These are phyloP conservation scores for Frankliniella intonsa DNA, from an alignment of 2,888 invertebrate species.

Conservation along the genomic window DNA sequence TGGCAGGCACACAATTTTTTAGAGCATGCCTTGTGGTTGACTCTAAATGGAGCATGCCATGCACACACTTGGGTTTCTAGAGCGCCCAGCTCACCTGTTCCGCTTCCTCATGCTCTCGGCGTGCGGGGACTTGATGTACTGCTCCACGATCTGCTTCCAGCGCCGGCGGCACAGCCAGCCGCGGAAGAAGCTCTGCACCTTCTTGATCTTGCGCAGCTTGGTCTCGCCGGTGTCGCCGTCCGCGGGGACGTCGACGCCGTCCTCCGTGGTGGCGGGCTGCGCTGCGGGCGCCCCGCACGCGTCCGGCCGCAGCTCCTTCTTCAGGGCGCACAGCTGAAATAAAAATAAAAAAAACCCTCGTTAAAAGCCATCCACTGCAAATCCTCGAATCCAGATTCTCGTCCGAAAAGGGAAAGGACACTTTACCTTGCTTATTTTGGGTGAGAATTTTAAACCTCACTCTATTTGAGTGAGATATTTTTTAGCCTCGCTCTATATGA, in stretches of 20 bases:
- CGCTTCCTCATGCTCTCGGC: conserved; percentile 90
- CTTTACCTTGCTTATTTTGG: no score
- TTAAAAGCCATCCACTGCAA: no score
- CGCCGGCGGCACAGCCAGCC: conserved; percentile 87
- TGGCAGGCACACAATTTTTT: no score
- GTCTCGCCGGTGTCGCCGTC: conserved; percentile 52
- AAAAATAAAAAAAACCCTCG: no score
- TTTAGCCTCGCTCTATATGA: no score
- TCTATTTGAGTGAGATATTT: no score
- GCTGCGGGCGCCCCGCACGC: conserved; percentile 37
- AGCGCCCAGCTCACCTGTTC: conserved; percentile 75
- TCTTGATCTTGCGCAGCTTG: conserved; percentile 79
- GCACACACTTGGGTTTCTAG: no score
- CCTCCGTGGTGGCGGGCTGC: conserved; percentile 34
- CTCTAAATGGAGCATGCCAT: no score
- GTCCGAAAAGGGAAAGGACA: no score
- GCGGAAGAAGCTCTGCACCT: conserved; percentile 85
- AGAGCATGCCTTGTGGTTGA: no score
- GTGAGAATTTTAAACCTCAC: no score
- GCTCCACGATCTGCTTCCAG: conserved; percentile 93
- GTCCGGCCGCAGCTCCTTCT: conserved; percentile 69
- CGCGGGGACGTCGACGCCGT: conserved; percentile 36
- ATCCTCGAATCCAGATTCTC: no score
- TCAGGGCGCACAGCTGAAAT: conserved; percentile 68
- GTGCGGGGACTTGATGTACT: conserved; percentile 90